Evolutionary conservation across 2,113 vertebrate species (phyloP), one percentile per base, ranked within the genome.

Genomic region (Aptenodytes forsteri): DNA sequence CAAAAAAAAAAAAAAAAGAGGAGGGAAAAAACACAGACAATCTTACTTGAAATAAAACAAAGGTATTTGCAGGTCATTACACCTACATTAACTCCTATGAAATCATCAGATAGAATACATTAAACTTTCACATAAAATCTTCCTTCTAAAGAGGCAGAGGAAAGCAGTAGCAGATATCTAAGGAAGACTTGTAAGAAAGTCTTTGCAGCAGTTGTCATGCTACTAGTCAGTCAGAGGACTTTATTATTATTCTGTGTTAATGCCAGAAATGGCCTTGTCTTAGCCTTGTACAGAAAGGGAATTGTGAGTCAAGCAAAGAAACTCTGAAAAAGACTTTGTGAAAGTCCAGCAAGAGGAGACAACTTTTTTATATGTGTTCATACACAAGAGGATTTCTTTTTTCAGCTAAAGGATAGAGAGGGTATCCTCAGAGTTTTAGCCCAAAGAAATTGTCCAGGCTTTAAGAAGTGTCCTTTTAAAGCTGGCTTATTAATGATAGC

Each of bases 391-490:
- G 32, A 91, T 56, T 79, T 62, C 25, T 64, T 84, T 94, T 64
- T 84, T 86, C 50, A 78, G 50, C 23, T 87, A 83, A 84, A 66
- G 67, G 85, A 90, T 59, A 93, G 92, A 93, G 70, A 91, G 59
- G 65, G 61, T 2, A 0, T 91, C 83, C 90, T 96, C 91, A 65
- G 92, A 85, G 42, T 98, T 95, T 79, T 90, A 76, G 62, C 84
- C 86, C 54, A 90, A 94, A 95, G 85, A 89, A 97, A 90, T 90
- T 93, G 47, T 88, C 70, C 67, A 90, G 56, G 64, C 67, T 97
- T 97, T 94, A 97, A 98, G 96, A 98, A 70, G 64, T 84, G 81
- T 93, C 55, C 89, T 96, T 93, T 97, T 88, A 96, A 95, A 96
- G 84, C 62, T 91, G 82, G 54, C 91, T 97, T 96, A 93, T 96